phyloP scores from a whole-genome alignment of 2,888 invertebrate genomes.

The Drosophila kambysellisi region DNA sequence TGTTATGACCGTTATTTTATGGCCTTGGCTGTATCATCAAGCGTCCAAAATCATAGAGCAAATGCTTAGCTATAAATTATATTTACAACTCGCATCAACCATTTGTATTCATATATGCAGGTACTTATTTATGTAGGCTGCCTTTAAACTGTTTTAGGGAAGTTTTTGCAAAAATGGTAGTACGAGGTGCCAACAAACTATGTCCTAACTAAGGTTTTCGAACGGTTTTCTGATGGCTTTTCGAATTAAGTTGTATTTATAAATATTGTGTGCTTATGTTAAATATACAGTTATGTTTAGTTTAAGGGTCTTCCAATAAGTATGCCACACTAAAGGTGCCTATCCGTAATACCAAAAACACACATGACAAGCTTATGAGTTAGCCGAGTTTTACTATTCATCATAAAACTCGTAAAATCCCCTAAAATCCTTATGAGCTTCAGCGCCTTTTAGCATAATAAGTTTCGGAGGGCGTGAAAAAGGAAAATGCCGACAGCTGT shows the following conservation, averaged over 20 bases:
- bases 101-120: conserved; percentile 47
- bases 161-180: background rate
- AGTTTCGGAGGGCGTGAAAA: conserved; percentile 54
- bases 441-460: conserved; percentile 65
- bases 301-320: background rate
- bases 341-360: conserved; percentile 3
- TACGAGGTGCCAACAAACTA: background rate
- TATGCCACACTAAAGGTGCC: background rate
- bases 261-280: background rate
- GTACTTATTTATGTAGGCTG: conserved; percentile 12
- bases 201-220: background rate
- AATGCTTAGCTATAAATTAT: conserved; percentile 65
- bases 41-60: conserved; percentile 55
- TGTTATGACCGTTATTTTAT: conserved; percentile 61
- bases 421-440: conserved; percentile 51
- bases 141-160: conserved; percentile 6
- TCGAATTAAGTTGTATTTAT: background rate
- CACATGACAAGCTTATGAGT: conserved; percentile 11
- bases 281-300: background rate
- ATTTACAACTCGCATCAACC: conserved; percentile 52
- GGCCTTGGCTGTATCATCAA: conserved; percentile 59
- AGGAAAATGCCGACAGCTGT: conserved; percentile 70
- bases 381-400: background rate
- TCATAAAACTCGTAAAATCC: conserved; percentile 39
- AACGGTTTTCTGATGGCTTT: background rate